These are phyloP conservation scores for Plumapathes pennacea DNA, from an alignment of 92 coral and sea anemone species.

Conservation along the genomic window DNA sequence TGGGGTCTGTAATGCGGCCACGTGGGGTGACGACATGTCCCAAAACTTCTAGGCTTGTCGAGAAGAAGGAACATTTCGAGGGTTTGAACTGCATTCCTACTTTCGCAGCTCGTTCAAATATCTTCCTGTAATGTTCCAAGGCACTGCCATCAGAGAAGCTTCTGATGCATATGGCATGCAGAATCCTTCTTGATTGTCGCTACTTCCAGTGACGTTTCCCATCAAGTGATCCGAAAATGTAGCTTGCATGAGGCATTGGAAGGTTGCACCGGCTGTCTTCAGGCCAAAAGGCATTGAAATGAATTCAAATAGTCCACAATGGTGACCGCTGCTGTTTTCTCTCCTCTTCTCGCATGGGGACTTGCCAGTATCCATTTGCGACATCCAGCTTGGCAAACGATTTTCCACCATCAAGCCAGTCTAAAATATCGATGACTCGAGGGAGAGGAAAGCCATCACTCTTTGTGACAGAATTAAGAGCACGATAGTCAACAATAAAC, in stretches of 20 bases:
- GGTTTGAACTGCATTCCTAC: neutral
- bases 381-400: slow-evolving; percentile 16
- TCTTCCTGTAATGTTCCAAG: neutral
- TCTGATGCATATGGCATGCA: slow-evolving; percentile 1
- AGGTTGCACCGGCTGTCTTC: no score
- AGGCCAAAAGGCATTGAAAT: no score
- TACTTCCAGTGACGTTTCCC: slow-evolving; percentile 3
- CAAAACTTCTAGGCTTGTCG: neutral
- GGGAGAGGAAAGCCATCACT: slow-evolving; percentile 27
- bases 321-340: slow-evolving; percentile 13
- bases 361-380: slow-evolving; percentile 11
- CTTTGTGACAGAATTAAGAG: slow-evolving; percentile 17
- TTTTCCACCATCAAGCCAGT: slow-evolving; percentile 16
- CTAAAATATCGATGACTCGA: slow-evolving; percentile 3
- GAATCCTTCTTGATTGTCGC: neutral
- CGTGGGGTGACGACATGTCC: neutral
- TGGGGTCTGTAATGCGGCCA: neutral
- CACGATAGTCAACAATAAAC: slow-evolving; percentile 7
- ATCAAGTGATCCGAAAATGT: neutral
- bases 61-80: slow-evolving; percentile 1
- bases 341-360: slow-evolving; percentile 12
- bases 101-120: neutral
- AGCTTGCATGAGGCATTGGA: no score
- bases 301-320: no score
- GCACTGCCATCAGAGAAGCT: neutral